Evolutionary conservation across 1,140 invertebrate genomes (phyloP).

Genomic region (Meloidogyne exigua): DNA sequence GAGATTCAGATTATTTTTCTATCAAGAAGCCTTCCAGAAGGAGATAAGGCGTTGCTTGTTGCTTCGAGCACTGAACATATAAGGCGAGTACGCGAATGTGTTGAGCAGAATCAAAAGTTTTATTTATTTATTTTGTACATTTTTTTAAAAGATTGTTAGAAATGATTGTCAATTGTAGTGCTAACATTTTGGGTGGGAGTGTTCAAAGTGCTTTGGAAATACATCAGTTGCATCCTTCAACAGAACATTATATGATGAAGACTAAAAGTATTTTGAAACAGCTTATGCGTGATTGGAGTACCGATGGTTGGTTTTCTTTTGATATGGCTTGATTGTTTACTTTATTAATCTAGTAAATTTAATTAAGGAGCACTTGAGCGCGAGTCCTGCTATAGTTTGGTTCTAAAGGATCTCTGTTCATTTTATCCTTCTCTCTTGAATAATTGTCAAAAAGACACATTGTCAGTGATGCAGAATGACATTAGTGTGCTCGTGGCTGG

Average conservation of each 20-base stretch:
- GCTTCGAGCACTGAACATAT: constrained; percentile 20
- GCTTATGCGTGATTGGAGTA: constrained; percentile 90
- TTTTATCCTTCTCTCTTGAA: constrained; percentile 15
- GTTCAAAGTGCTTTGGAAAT: constrained; percentile 26
- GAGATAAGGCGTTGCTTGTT: constrained; percentile 22
- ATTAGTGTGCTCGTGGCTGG: constrained; percentile 86
- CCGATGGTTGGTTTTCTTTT: constrained; percentile 70
- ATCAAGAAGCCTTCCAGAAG: constrained; percentile 20
- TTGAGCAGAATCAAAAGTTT: constrained; percentile 36
- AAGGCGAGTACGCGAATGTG: constrained; percentile 25
- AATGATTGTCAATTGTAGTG: constrained; percentile 33
- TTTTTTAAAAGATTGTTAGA: constrained; percentile 28
- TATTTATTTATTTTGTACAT: constrained; percentile 10
- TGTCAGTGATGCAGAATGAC: not conserved
- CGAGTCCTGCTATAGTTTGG: constrained; percentile 82
- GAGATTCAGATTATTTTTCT: not conserved
- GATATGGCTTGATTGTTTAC: not conserved
- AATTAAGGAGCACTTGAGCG: constrained; percentile 70
- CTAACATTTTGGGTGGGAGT: constrained; percentile 26
- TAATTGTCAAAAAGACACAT: not conserved
- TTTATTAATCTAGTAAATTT: too few species aligned
- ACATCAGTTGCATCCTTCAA: constrained; percentile 27
- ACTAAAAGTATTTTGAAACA: constrained; percentile 90
- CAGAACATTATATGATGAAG: constrained; percentile 71
- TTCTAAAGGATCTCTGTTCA: constrained; percentile 72